Percentiles rank a stretch among this genome's conserved stretches.
Evolutionary conservation across 2,888 invertebrate genomes (phyloP).

Genomic region (Athalia rosae): DNA sequence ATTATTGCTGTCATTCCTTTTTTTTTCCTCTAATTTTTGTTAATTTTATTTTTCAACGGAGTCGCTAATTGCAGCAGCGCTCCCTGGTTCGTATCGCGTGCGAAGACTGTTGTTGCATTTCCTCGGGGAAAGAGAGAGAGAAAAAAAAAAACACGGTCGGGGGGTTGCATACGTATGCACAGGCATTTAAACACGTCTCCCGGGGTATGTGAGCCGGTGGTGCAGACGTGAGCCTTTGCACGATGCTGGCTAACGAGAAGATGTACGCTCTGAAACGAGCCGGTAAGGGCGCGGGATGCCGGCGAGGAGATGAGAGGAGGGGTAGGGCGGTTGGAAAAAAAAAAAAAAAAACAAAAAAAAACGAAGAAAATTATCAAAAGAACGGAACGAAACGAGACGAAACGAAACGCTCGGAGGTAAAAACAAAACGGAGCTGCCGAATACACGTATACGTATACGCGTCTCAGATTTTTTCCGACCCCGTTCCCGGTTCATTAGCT

Average conservation of each 20-base stretch:
- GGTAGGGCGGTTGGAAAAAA: not conserved
- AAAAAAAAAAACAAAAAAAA: not conserved
- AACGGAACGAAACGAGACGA: constrained; percentile 1
- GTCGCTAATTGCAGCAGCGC: not conserved
- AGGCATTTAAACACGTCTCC: constrained; percentile 15
- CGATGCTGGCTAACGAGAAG: constrained; percentile 33
- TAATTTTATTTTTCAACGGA: not conserved
- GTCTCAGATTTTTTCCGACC: not conserved
- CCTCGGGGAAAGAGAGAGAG: not conserved
- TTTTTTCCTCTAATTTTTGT: not conserved
- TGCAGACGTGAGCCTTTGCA: constrained; percentile 37
- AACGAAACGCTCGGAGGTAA: constrained; percentile 22
- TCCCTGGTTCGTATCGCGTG: not conserved
- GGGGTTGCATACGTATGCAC: not conserved
- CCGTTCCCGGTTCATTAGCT: constrained; percentile 27
- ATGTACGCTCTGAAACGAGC: constrained; percentile 6
- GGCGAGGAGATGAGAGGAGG: constrained; percentile 5
- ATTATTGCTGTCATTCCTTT: not conserved
- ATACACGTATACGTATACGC: constrained; percentile 4
- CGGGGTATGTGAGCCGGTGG: not conserved
- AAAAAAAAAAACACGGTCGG: not conserved
- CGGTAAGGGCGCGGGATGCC: not conserved
- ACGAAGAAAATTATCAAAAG: not conserved
- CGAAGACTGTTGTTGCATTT: not conserved
- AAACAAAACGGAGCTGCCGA: constrained; percentile 27